These are phyloP conservation scores for Labrus mixtus DNA, from an alignment of 2,113 vertebrate genomes.

Conservation along the genomic window DNA sequence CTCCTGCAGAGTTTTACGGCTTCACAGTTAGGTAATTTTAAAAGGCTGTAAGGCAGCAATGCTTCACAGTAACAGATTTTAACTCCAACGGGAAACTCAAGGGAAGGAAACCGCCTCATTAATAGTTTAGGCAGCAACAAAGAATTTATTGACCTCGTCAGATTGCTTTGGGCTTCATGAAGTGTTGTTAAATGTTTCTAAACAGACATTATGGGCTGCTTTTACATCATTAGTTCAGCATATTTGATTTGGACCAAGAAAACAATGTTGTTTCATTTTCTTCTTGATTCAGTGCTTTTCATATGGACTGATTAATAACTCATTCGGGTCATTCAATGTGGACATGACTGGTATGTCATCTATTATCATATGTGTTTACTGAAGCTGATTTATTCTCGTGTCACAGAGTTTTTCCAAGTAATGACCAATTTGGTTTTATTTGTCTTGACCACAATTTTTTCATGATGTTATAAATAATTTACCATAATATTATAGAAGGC, in stretches of 20 bases:
- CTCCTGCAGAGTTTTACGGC: neutral
- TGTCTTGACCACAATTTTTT: no score
- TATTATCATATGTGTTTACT: neutral
- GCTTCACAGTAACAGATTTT: slow-evolving; percentile 11
- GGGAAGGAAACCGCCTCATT: slow-evolving; percentile 1
- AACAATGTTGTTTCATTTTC: neutral
- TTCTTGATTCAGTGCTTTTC: neutral
- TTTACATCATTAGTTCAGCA: neutral
- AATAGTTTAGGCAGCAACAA: slow-evolving; percentile 8
- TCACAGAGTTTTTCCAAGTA: no score
- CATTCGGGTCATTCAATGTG: neutral
- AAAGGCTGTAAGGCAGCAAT: neutral
- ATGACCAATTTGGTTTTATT: no score
- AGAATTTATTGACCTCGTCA: slow-evolving; percentile 1
- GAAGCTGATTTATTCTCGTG: no score
- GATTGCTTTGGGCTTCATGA: slow-evolving; percentile 5
- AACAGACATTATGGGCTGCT: neutral
- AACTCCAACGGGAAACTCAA: neutral
- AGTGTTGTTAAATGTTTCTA: slow-evolving; percentile 2
- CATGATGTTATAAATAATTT: no score
- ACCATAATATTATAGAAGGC: no score
- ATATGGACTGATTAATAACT: neutral
- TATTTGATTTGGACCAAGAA: neutral
- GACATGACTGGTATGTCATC: neutral
- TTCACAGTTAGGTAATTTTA: neutral